Evolutionary conservation across 2,888 invertebrate genomes (phyloP).

Genomic region (Boloria selene): DNA sequence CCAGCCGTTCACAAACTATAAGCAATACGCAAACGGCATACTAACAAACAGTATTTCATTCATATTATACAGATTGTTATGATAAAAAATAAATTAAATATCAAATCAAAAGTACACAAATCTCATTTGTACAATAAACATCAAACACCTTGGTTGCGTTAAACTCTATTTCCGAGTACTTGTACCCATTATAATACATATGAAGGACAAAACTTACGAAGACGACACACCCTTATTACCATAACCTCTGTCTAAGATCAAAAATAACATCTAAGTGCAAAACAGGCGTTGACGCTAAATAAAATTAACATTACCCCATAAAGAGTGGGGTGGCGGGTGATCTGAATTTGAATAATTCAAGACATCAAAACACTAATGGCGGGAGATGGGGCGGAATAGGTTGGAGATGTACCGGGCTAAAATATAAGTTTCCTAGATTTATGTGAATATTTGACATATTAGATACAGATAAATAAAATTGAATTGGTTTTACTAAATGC

Average conservation of each 20-base stretch:
- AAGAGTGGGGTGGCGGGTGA: conserved; percentile 35
- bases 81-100: too few species aligned
- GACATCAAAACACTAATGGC: conserved; percentile 63
- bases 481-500: too few species aligned
- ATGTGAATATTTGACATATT: too few species aligned
- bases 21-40: too few species aligned
- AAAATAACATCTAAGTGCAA: conserved; percentile 29
- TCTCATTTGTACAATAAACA: too few species aligned
- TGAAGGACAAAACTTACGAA: background rate
- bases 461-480: too few species aligned
- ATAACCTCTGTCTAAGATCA: conserved; percentile 14
- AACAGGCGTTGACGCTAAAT: conserved; percentile 36
- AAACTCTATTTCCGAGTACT: too few species aligned
- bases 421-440: background rate
- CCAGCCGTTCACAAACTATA: too few species aligned
- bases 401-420: conserved; percentile 22
- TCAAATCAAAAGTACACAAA: too few species aligned
- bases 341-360: conserved; percentile 60
- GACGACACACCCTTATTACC: conserved; percentile 8
- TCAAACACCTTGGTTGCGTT: too few species aligned
- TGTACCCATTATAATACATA: background rate
- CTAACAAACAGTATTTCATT: too few species aligned
- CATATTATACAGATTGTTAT: too few species aligned
- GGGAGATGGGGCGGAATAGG: conserved; percentile 45
- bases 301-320: conserved; percentile 39